Evolutionary conservation across 2,888 invertebrate species (phyloP).

Genomic region (Andrena hattorfiana): DNA sequence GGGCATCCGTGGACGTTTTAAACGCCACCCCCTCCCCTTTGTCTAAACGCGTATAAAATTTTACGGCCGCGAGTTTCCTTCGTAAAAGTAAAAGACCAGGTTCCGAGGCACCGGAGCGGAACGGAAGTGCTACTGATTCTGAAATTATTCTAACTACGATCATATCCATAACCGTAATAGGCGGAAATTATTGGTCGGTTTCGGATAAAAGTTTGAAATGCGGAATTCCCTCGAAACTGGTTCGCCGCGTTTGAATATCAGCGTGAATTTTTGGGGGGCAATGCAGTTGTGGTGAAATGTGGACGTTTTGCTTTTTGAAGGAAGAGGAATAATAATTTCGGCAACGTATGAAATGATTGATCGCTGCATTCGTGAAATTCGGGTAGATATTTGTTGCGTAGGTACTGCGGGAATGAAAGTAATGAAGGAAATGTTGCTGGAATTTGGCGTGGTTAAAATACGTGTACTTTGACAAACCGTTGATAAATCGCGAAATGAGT

Average conservation of each 20-base stretch:
- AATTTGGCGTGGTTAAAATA: no score
- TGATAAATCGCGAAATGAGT: no score
- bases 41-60: constrained; percentile 14
- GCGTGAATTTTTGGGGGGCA: not conserved
- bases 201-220: constrained; percentile 34
- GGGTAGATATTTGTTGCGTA: not conserved
- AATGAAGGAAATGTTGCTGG: no score
- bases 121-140: constrained; percentile 23
- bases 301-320: not conserved
- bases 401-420: no score
- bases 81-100: not conserved
- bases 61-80: not conserved
- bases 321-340: not conserved
- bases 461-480: no score
- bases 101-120: constrained; percentile 1
- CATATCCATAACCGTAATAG: constrained; percentile 23
- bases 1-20: not conserved
- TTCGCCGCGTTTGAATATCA: not conserved
- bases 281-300: not conserved
- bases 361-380: not conserved
- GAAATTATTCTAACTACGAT: constrained; percentile 28
- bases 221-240: constrained; percentile 1
- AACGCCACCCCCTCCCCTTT: not conserved
- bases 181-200: constrained; percentile 27
- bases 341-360: not conserved